These are phyloP conservation scores for Clivina fossor DNA, from an alignment of 2,888 invertebrate genomes.

Conservation along the genomic window DNA sequence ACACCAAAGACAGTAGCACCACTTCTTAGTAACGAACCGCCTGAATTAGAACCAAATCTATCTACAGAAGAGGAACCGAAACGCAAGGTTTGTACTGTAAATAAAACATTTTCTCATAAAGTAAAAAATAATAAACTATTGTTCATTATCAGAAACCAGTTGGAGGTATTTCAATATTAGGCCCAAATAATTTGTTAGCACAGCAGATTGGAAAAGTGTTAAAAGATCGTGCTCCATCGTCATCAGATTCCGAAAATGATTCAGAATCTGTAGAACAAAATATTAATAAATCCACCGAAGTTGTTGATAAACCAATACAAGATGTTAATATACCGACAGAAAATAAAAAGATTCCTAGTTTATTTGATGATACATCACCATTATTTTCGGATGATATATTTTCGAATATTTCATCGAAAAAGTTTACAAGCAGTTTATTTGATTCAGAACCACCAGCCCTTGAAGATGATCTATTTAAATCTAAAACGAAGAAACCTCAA, in stretches of 20 bases:
- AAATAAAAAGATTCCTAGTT: constrained; percentile 9
- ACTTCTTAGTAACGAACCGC: constrained; percentile 47
- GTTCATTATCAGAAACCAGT: constrained; percentile 59
- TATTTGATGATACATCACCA: constrained; percentile 28
- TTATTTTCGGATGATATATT: constrained; percentile 50
- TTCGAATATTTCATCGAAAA: constrained; percentile 41
- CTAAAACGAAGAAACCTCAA: constrained; percentile 30
- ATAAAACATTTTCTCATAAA: constrained; percentile 10
- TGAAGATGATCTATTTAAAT: constrained; percentile 29
- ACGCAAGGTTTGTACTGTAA: constrained; percentile 35
- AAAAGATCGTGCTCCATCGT: constrained; percentile 21
- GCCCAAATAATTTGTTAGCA: constrained; percentile 40
- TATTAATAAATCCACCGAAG: constrained; percentile 9
- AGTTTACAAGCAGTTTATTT: constrained; percentile 43
- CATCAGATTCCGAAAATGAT: constrained; percentile 27
- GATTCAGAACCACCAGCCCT: constrained; percentile 39
- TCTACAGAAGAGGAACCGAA: constrained; percentile 10
- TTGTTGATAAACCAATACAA: constrained; percentile 2
- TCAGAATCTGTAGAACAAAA: constrained; percentile 1
- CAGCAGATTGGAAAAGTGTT: constrained; percentile 24
- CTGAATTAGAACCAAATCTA: constrained; percentile 39
- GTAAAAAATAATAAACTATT: constrained; percentile 5
- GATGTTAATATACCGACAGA: constrained; percentile 1
- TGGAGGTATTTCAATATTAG: constrained; percentile 63
- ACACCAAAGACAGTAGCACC: constrained; percentile 42